Conservation (phyloP, 1,140 invertebrate genomes). For the Eupeodes corollae region DNA sequence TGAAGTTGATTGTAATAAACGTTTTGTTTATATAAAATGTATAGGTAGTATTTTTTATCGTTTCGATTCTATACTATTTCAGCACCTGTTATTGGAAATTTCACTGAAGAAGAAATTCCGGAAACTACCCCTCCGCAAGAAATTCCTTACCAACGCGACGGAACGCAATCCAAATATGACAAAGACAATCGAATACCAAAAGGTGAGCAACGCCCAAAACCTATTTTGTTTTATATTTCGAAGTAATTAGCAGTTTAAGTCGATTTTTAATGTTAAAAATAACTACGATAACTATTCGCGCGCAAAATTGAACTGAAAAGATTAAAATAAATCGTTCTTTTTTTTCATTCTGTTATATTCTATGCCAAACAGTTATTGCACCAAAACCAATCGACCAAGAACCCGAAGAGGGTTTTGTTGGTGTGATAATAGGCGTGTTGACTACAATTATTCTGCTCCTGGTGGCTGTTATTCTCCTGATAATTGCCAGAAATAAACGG, state of each 20-base stretch:
- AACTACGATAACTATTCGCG: too few relatives aligned
- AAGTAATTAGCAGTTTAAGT: too few relatives aligned
- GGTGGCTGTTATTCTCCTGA: conserved; percentile 56
- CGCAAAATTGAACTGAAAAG: too few relatives aligned
- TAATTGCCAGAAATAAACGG: conserved; percentile 56
- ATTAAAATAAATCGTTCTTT: conserved; percentile 3
- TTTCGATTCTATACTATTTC: conserved; percentile 13
- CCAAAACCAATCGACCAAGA: conserved; percentile 41
- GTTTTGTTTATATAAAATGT: too few relatives aligned
- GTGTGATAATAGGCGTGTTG: conserved; percentile 62
- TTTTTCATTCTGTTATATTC: conserved; percentile 5
- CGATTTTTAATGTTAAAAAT: too few relatives aligned
- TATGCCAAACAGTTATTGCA: conserved; percentile 28
- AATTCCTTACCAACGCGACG: conserved; percentile 47
- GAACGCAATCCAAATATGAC: conserved; percentile 41
- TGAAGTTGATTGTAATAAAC: too few relatives aligned
- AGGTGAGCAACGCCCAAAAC: too few relatives aligned
- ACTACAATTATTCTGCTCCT: conserved; percentile 63
- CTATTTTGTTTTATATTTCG: too few relatives aligned
- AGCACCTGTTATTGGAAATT: conserved; percentile 58
- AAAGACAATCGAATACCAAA: too few relatives aligned
- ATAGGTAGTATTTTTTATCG: too few relatives aligned
- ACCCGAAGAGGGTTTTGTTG: conserved; percentile 52
- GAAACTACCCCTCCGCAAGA: conserved; percentile 34
- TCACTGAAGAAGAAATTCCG: conserved; percentile 50